Evolutionary conservation across 2,797 vertebrate species (phyloP).

Genomic region (Semaprochilodus insignis): DNA sequence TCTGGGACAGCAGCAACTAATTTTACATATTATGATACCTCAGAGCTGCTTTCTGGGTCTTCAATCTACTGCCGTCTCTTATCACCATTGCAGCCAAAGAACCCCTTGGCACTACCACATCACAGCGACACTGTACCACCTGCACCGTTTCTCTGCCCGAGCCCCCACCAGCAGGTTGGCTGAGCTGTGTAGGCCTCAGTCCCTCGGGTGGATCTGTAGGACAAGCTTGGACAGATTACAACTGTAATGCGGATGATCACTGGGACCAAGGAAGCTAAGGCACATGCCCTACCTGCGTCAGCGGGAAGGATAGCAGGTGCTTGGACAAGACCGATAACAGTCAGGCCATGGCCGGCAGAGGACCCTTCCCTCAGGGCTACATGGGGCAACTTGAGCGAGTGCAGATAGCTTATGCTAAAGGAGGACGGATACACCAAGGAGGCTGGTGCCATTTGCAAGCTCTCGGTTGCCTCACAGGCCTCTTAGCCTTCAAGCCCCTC

Average conservation of each 20-base stretch:
- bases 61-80: background rate
- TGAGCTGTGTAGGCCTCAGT: background rate
- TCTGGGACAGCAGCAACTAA: too few species aligned
- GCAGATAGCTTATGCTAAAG: background rate
- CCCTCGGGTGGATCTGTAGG: conserved; percentile 37
- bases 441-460: background rate
- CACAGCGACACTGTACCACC: conserved; percentile 27
- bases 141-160: conserved; percentile 37
- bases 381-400: background rate
- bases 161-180: conserved; percentile 9
- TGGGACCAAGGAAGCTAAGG: conserved; percentile 1
- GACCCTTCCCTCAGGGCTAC: background rate
- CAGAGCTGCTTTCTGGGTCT: background rate
- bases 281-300: background rate
- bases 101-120: conserved; percentile 6
- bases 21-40: too few species aligned
- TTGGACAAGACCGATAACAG: conserved; percentile 12
- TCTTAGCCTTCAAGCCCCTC: conserved; percentile 18
- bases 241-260: conserved; percentile 32
- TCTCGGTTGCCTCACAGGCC: conserved; percentile 10
- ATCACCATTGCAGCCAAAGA: background rate
- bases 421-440: background rate
- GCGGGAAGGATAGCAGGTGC: conserved; percentile 17
- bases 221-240: conserved; percentile 45
- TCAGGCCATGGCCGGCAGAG: background rate